These are phyloP conservation scores for Coreius guichenoti DNA, from an alignment of 2,797 vertebrate species.

Conservation along the genomic window DNA sequence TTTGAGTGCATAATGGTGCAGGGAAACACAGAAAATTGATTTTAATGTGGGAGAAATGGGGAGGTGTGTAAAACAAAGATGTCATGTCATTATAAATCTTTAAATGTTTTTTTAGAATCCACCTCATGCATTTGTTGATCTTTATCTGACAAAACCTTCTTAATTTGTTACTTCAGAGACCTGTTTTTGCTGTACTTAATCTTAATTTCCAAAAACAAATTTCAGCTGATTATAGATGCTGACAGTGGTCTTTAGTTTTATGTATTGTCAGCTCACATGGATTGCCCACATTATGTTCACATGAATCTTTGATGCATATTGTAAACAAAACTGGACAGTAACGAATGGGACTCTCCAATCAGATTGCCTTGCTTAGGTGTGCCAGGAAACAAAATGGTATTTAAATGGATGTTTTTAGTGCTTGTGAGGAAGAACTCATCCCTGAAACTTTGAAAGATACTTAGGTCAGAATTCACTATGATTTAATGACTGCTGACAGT, in stretches of 20 bases:
- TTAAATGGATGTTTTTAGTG: neutral
- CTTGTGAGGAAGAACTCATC: neutral
- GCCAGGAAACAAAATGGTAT: neutral
- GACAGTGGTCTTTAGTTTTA: neutral
- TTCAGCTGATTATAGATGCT: neutral
- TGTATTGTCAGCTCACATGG: neutral
- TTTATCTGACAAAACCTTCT: neutral
- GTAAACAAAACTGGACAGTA: constrained; percentile 2
- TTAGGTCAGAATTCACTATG: neutral
- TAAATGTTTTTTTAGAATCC: neutral
- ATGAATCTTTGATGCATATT: neutral
- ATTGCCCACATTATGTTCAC: neutral
- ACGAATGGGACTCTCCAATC: neutral
- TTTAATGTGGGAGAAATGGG: neutral
- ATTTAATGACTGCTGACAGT: neutral
- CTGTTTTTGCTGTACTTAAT: neutral
- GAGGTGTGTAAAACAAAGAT: constrained; percentile 2
- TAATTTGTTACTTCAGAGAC: neutral
- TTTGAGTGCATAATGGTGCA: neutral
- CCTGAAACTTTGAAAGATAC: neutral
- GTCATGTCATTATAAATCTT: neutral
- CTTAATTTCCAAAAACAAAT: neutral
- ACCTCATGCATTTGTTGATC: neutral
- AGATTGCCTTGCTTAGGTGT: neutral
- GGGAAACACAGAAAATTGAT: neutral